Conservation (phyloP, 2,113 vertebrate genomes). For the Saimiri boliviensis region DNA sequence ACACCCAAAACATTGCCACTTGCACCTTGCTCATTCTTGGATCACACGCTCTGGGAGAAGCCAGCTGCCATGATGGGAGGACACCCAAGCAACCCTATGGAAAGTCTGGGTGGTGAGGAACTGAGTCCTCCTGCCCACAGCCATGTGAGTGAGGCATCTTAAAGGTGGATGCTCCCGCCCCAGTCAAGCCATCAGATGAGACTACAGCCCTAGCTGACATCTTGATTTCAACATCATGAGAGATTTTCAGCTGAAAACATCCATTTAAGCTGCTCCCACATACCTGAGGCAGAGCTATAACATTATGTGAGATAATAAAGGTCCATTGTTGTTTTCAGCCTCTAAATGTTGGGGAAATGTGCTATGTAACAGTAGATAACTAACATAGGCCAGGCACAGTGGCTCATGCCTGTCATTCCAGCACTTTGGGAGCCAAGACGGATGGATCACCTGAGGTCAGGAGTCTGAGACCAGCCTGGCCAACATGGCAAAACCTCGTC, state of each 20-base stretch:
- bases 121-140: not conserved
- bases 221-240: not conserved
- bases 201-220: not conserved
- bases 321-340: rapidly evolving
- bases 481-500: too few relatives aligned
- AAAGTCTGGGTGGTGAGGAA: rapidly evolving
- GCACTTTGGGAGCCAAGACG: too few relatives aligned
- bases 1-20: rapidly evolving
- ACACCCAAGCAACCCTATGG: not conserved
- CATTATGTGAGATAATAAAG: rapidly evolving
- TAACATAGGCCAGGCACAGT: too few relatives aligned
- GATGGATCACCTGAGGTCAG: too few relatives aligned
- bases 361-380: rapidly evolving
- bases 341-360: too few relatives aligned
- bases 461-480: too few relatives aligned
- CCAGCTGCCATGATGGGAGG: rapidly evolving
- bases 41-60: rapidly evolving
- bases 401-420: too few relatives aligned
- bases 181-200: not conserved
- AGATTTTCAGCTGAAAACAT: not conserved
- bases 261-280: rapidly evolving
- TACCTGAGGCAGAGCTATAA: rapidly evolving
- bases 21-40: not conserved
- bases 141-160: rapidly evolving
- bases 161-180: not conserved